Percentiles rank a stretch among this genome's conserved stretches.
phyloP scores from a whole-genome alignment of 2,888 invertebrate genomes.

The Ferrisia virgata region DNA sequence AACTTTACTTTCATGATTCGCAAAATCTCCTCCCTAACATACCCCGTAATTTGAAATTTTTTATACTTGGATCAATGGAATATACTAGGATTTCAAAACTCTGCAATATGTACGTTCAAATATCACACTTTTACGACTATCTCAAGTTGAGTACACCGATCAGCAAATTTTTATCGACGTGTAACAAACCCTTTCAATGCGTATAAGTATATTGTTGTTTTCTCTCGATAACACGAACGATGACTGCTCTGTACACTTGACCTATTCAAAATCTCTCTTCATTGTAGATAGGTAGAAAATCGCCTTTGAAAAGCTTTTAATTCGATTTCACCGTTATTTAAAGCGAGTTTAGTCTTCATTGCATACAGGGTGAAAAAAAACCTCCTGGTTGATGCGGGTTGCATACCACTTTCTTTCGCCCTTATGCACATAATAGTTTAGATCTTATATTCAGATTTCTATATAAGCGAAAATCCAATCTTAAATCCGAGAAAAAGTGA shows the following conservation, averaged over 20 bases:
- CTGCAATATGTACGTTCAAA: not conserved
- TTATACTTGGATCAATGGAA: no score
- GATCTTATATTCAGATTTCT: slow-evolving; percentile 28
- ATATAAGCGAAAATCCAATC: slow-evolving; percentile 1
- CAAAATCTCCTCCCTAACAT: no score
- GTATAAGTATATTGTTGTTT: not conserved
- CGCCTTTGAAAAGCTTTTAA: not conserved
- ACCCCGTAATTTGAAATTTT: no score
- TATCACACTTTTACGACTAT: not conserved
- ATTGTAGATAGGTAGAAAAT: not conserved
- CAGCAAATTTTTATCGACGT: not conserved
- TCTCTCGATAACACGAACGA: not conserved
- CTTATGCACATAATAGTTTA: slow-evolving; percentile 13
- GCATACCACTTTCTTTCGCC: not conserved
- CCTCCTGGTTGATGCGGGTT: no score
- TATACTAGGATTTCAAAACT: no score
- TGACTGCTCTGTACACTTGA: not conserved
- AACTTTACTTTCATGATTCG: no score
- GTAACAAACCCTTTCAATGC: not conserved
- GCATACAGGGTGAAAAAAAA: no score
- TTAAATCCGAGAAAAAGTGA: slow-evolving; percentile 15
- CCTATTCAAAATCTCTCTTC: not conserved
- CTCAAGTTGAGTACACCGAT: not conserved
- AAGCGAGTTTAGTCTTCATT: not conserved
- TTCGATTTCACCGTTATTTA: slow-evolving; percentile 18